Base-by-base conservation (phyloP, 2,888 invertebrate species). In the Eueremaeus valkanovi region DNA sequence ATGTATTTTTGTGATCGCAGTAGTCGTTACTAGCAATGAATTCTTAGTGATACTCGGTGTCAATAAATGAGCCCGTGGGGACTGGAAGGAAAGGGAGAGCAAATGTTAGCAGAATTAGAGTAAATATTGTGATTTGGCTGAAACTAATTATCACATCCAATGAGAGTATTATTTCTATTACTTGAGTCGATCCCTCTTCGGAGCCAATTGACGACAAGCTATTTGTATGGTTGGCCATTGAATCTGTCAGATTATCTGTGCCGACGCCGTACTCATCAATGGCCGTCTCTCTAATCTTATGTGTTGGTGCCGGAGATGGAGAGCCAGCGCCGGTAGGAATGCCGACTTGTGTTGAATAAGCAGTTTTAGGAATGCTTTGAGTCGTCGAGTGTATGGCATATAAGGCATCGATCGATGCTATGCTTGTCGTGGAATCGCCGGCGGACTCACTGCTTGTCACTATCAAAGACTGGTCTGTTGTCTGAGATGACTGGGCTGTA, bases 401-500 rank as follows among this genome's bases (percentile, higher is more conserved):
- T 33, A 36, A 21, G 16, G 66, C 40, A 66, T 66, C 66, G 66
- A 66, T 66, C 66, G 66, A 31, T 36, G 66, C n/a, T 21, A n/a
- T 21, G 31, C 36, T 66, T 24, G 66, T 66, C 24, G 36, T 21
- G n/a, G 40, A 66, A 66, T 36, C 33, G 40, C 66, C 66, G 40
- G 36, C 40, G 66, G 66, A 66, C 66, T 66, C 40, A 40, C 36
- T 66, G 21, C 16, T 66, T 40, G 33, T 66, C 66, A 66, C 66
- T 40, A 66, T 66, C 40, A 58, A 29, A 24, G 40, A 40, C 40
- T 66, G 66, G 66, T 66, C 36, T 66, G 66, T 40, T 66, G 40
- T 66, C 18, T 21, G 40, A 40, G 16, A 45, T 45, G 29, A 29
- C 29, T 31, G 58, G 58, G 13, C 16, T 58, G 24, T 16, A 63